Evolutionary conservation across 2,113 vertebrate species (phyloP).

Genomic region (Mus pahari): DNA sequence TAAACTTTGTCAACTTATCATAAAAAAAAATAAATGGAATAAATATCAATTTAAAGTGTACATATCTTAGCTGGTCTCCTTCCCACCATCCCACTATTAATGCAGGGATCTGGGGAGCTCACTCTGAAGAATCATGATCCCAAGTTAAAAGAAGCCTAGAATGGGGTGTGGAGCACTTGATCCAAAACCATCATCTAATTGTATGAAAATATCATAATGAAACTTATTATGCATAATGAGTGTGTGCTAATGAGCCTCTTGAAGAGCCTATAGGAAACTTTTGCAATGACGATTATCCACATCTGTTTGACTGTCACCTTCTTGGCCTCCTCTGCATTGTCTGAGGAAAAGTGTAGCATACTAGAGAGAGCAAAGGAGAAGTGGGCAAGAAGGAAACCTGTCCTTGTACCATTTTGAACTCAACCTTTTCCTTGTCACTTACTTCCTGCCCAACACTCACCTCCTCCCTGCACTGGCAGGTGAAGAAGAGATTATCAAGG

Average conservation of each 20-base stretch:
- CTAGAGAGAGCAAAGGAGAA: fast-evolving
- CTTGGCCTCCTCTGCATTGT: neutral
- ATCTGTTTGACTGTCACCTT: neutral
- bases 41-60: neutral
- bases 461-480: neutral
- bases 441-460: neutral
- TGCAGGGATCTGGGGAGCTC: fast-evolving
- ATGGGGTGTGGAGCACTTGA: no score
- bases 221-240: neutral
- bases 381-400: neutral
- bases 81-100: no score
- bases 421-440: fast-evolving
- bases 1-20: neutral
- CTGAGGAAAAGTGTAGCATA: neutral
- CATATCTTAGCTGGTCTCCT: no score
- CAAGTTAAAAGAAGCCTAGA: neutral
- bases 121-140: fast-evolving
- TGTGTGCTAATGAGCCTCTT: neutral
- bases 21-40: neutral
- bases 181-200: neutral
- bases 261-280: neutral
- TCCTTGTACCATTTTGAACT: fast-evolving
- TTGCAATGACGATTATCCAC: fast-evolving
- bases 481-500: neutral
- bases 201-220: neutral